Evolutionary conservation across 2,888 invertebrate species (phyloP), one percentile per base, ranked within the genome.

Genomic region (Xanthorhoe spadicearia): DNA sequence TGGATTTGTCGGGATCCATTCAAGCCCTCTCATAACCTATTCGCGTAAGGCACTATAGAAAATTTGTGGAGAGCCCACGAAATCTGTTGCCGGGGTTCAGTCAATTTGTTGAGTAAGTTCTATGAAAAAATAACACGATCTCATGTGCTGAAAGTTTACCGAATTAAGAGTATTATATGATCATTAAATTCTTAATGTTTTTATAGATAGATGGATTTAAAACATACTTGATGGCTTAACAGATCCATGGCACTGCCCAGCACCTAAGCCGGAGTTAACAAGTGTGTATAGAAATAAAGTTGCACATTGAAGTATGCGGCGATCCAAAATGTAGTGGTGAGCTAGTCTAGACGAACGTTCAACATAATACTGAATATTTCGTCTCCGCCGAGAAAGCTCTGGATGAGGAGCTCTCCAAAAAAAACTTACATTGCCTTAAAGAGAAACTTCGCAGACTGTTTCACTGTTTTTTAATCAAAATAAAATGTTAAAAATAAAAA

Each of bases 1-100:
- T 90, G 88, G 86, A 89, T 90, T 89, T 86, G 87, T 84, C 88
- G 86, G 81, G 82, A 86, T 83, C 84, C 83, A 82, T 87, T 88
- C 86, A 86, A 84, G 84, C 80, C 81, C 73, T 77, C 77, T 81
- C 82, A 82, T 83, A 85, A 83, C 83, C 82, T 81, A 83, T 81
- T 81, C 81, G 78, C 75, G 80, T 77, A 79, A 81, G 78, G 82
- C 81, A 82, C 83, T 84, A 83, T 83, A 81, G 77, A 62, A 85
- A 83, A 81, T 83, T 85, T 81, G 82, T 78, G 78, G 74, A 76
- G 73, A 79, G 74, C 75, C 73, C 76, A 71, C 74, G 73, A 81
- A 86, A 84, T 84, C 83, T 83, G 82, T 76, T 76, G 70, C 70
- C 69, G 73, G 71, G 74, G 73, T 74, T 64, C 69, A 57, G 71